Conservation (phyloP, 2,888 invertebrate genomes). For the Eumerus sabulonum region DNA sequence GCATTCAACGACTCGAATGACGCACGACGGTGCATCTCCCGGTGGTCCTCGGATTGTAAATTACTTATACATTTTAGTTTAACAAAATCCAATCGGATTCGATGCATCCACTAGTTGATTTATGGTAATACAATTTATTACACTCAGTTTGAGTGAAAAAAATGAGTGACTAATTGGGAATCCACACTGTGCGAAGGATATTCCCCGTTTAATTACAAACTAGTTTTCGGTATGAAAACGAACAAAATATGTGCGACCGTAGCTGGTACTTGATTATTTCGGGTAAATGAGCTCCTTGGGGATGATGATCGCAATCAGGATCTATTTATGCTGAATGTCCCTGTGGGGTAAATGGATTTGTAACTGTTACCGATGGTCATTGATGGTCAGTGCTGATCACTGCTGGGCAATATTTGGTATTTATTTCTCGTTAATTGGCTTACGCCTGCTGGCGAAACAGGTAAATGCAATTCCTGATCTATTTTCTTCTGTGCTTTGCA, state of each 20-base stretch:
- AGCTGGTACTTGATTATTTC: slow-evolving; percentile 22
- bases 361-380: slow-evolving; percentile 20
- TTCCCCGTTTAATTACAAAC: slow-evolving; percentile 48
- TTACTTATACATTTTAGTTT: slow-evolving; percentile 43
- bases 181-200: slow-evolving; percentile 48
- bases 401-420: slow-evolving; percentile 7
- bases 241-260: slow-evolving; percentile 13
- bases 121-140: slow-evolving; percentile 53
- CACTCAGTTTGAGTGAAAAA: neutral
- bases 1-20: slow-evolving; percentile 30
- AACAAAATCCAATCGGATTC: slow-evolving; percentile 30
- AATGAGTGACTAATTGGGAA: slow-evolving; percentile 49
- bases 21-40: neutral
- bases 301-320: neutral
- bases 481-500: too few relatives aligned
- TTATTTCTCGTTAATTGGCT: slow-evolving; percentile 51
- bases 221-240: slow-evolving; percentile 30
- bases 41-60: slow-evolving; percentile 46
- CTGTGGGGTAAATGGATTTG: slow-evolving; percentile 25
- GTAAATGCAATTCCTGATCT: neutral
- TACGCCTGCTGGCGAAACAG: slow-evolving; percentile 14
- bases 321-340: neutral
- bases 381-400: slow-evolving; percentile 16
- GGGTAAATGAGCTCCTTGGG: slow-evolving; percentile 48
- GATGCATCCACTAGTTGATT: slow-evolving; percentile 39